These are phyloP conservation scores for Takifugu ocellatus DNA, from an alignment of 2,797 vertebrate species.

Conservation along the genomic window DNA sequence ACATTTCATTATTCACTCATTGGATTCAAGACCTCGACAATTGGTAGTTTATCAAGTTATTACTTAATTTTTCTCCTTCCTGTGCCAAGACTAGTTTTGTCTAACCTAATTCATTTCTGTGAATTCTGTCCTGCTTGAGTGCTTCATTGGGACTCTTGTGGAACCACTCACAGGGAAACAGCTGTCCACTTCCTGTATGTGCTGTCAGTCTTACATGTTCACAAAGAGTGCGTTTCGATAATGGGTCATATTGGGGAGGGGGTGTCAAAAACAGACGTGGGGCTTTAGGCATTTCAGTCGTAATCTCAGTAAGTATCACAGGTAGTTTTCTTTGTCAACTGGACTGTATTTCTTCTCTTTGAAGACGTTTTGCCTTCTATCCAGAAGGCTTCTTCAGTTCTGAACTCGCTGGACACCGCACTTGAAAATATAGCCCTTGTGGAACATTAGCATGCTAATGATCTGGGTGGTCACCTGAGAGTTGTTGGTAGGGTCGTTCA, in stretches of 20 bases:
- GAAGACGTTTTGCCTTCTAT: too few relatives aligned
- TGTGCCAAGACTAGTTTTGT: constrained; percentile 1
- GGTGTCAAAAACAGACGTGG: constrained; percentile 3
- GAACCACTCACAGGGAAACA: constrained; percentile 45
- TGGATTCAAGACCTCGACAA: too few relatives aligned
- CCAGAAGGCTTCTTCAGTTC: too few relatives aligned
- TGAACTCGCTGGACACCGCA: too few relatives aligned
- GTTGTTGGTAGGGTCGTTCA: too few relatives aligned
- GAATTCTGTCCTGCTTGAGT: constrained; percentile 10
- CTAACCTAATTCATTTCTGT: constrained; percentile 19
- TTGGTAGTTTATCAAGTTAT: neutral
- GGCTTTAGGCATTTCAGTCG: constrained; percentile 9
- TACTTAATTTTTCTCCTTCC: neutral
- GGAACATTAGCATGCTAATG: too few relatives aligned
- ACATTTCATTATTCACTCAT: neutral
- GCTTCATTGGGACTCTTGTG: constrained; percentile 32
- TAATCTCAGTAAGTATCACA: constrained; percentile 1
- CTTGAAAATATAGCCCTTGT: too few relatives aligned
- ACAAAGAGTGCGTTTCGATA: neutral
- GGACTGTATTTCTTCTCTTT: too few relatives aligned
- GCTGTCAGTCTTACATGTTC: neutral
- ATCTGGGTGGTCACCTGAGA: too few relatives aligned
- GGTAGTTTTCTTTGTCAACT: too few relatives aligned
- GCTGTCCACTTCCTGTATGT: constrained; percentile 23
- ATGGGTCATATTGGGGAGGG: constrained; percentile 1